Evolutionary conservation across 1,140 invertebrate species (phyloP).

Genomic region (Diploscapter pachys): DNA sequence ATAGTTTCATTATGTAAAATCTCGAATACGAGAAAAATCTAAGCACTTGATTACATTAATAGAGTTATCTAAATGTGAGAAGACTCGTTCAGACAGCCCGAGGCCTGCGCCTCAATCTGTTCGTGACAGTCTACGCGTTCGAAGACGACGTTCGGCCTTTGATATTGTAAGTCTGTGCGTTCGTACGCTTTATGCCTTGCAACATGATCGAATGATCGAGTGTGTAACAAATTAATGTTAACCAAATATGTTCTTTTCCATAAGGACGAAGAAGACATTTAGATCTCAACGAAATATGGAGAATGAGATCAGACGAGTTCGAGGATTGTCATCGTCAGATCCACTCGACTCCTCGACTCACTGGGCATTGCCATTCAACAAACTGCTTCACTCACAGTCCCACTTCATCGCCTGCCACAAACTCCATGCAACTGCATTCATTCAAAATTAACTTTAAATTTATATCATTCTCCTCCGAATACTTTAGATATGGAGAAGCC

Average conservation of each 20-base stretch:
- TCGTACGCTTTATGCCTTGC: neutral
- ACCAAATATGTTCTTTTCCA: neutral
- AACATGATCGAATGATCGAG: neutral
- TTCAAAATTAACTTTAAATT: too few relatives aligned
- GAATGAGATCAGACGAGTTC: constrained; percentile 2
- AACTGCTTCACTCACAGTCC: constrained; percentile 47
- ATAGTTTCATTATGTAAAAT: too few relatives aligned
- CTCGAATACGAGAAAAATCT: too few relatives aligned
- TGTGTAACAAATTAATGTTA: neutral
- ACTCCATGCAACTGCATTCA: constrained; percentile 44
- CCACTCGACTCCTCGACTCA: constrained; percentile 38
- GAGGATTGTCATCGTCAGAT: constrained; percentile 16
- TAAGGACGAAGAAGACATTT: neutral
- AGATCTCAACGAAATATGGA: constrained; percentile 20
- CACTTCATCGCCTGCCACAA: constrained; percentile 53
- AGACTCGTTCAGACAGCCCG: too few relatives aligned
- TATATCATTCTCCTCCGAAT: too few relatives aligned
- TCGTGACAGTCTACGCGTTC: constrained; percentile 57
- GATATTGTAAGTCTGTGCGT: constrained; percentile 16
- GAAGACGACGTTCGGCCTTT: constrained; percentile 49
- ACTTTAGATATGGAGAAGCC: too few relatives aligned
- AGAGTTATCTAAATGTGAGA: too few relatives aligned
- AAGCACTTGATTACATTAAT: too few relatives aligned
- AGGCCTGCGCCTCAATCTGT: constrained; percentile 39
- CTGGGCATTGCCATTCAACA: constrained; percentile 49